Conservation (phyloP, 2,113 vertebrate genomes). For the Myotis yumanensis region DNA sequence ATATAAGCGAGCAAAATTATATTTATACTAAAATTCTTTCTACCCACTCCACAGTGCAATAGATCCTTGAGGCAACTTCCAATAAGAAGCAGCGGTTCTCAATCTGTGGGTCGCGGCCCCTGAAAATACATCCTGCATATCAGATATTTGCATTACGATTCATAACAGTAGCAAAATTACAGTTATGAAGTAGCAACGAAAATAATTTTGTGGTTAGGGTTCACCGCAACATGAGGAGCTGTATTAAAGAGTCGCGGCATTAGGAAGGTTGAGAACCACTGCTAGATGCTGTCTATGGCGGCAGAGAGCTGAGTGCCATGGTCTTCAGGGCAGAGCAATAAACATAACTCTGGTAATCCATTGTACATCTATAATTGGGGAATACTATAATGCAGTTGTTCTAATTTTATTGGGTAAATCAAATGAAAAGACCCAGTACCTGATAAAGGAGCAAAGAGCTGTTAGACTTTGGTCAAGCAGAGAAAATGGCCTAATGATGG, state of each 20-base stretch:
- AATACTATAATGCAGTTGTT: neutral
- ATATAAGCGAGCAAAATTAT: constrained; percentile 20
- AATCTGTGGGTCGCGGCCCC: too few relatives aligned
- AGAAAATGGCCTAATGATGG: neutral
- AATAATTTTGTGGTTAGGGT: too few relatives aligned
- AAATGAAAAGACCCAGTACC: neutral
- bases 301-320: neutral
- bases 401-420: neutral
- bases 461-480: neutral
- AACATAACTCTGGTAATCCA: neutral
- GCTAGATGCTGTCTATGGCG: neutral
- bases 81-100: neutral
- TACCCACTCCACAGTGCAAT: too few relatives aligned
- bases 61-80: neutral
- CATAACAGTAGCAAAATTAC: too few relatives aligned
- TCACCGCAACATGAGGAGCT: too few relatives aligned
- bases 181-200: too few relatives aligned
- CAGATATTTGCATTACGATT: too few relatives aligned
- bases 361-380: neutral
- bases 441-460: neutral
- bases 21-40: neutral
- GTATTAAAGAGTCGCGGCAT: too few relatives aligned
- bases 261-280: too few relatives aligned
- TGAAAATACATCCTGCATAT: too few relatives aligned
- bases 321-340: neutral